Base-by-base conservation (phyloP, 37 sponge, comb jelly and placozoan genomes). In the Hexactinellida sp. region DNA sequence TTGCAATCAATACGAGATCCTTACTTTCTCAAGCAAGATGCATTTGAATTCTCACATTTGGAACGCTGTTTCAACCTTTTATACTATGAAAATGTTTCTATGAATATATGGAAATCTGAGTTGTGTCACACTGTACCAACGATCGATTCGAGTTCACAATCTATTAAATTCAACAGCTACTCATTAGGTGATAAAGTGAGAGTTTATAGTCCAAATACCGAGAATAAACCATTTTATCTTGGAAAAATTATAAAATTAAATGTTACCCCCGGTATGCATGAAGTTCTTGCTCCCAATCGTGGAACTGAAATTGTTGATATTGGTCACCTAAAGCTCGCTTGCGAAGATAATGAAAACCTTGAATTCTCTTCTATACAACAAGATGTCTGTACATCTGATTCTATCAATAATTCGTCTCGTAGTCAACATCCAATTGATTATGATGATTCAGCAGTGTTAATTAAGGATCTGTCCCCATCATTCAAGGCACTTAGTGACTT, bases 211-310 rank as follows among this genome's bases (percentile, higher is more conserved):
- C 76, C 76, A 21, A 63, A 63, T 28, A 63, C 76, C 76, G 76
- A 63, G 5, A 63, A 63, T 23, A 63, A 63, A 23, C 76, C 76
- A 5, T 63, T 32, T n/a, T 63, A 63, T 63, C 32, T 63, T 25
- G 76, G 28, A 7, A 63, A 63, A 63, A 63, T 63, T 32, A 7
- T 63, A 7, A 63, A 63, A 32, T 23, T 63, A 32, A 63, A 63
- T 63, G 76, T 63, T 32, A 63, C 76, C 13, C 76, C 76, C 30
- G 76, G 76, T 7, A 63, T 63, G 76, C 76, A 63, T 63, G 76
- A 63, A 28, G 76, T 63, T 32, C 76, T 63, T 21, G 76, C 76
- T 28, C 34, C 76, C 28, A 63, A 63, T 63, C 21, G 76, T 25
- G 76, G 76, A 7, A 63, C 76, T 21, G 76, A 63, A 63, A 25